phyloP scores from a whole-genome alignment of 2,888 invertebrate genomes.

The Abrostola tripartita region DNA sequence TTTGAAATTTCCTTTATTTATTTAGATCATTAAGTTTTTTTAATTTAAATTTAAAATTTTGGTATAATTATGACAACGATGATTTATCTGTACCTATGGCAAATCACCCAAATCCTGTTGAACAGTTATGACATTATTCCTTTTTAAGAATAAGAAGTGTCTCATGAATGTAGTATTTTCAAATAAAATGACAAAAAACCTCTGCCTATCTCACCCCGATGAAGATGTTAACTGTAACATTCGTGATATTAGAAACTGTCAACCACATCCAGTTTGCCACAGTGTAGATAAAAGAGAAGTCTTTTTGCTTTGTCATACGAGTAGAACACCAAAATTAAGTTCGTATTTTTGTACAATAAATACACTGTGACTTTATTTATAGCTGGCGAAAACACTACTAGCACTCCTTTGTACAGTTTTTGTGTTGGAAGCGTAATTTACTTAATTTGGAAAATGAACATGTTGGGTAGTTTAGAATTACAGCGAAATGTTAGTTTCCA shows the following conservation, averaged over 20 bases:
- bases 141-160: too few species aligned
- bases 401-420: conserved; percentile 33
- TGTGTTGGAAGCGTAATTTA: conserved; percentile 41
- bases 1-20: too few species aligned
- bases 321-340: conserved; percentile 24
- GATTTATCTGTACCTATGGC: too few species aligned
- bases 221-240: conserved; percentile 10
- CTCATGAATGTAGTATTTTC: too few species aligned
- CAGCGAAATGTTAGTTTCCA: conserved; percentile 34
- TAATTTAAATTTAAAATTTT: too few species aligned
- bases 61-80: too few species aligned
- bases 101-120: too few species aligned
- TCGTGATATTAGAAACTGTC: conserved; percentile 39
- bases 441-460: conserved; percentile 37
- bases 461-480: conserved; percentile 45
- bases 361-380: conserved; percentile 20
- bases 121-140: too few species aligned
- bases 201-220: neutral
- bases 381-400: conserved; percentile 26
- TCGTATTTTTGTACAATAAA: conserved; percentile 16
- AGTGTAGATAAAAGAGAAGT: conserved; percentile 30
- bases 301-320: conserved; percentile 35
- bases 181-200: neutral
- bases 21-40: too few species aligned
- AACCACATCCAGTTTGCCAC: conserved; percentile 24